Evolutionary conservation across 2,113 vertebrate genomes (phyloP).

Genomic region (Apodemus sylvaticus): DNA sequence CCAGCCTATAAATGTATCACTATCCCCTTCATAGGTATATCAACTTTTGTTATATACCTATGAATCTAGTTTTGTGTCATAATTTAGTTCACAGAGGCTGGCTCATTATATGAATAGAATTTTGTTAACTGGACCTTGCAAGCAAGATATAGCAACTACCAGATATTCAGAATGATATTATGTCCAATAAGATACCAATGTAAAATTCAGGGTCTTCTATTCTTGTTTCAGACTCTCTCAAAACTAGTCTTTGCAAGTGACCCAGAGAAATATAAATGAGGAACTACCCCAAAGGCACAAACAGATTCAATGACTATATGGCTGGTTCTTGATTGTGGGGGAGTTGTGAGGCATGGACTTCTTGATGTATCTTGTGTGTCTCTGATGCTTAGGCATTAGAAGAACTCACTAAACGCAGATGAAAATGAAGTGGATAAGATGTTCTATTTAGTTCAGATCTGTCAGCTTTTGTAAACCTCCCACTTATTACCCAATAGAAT

Average conservation of each 20-base stretch:
- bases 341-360: neutral
- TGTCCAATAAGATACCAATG: neutral
- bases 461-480: neutral
- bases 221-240: neutral
- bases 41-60: no score
- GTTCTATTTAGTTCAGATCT: neutral
- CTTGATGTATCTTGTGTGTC: neutral
- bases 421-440: neutral
- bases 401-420: neutral
- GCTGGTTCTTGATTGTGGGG: neutral
- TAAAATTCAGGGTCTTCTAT: neutral
- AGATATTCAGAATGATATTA: neutral
- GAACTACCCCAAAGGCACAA: neutral
- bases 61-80: neutral
- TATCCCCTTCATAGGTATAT: neutral
- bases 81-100: neutral
- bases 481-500: neutral
- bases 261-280: neutral
- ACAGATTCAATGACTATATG: neutral
- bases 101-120: neutral
- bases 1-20: neutral
- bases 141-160: neutral
- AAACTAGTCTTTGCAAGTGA: neutral
- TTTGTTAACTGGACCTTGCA: neutral
- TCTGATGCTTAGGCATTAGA: neutral